Evolutionary conservation across 2,888 invertebrate species (phyloP).

Genomic region (Brachypalpus laphriformis): DNA sequence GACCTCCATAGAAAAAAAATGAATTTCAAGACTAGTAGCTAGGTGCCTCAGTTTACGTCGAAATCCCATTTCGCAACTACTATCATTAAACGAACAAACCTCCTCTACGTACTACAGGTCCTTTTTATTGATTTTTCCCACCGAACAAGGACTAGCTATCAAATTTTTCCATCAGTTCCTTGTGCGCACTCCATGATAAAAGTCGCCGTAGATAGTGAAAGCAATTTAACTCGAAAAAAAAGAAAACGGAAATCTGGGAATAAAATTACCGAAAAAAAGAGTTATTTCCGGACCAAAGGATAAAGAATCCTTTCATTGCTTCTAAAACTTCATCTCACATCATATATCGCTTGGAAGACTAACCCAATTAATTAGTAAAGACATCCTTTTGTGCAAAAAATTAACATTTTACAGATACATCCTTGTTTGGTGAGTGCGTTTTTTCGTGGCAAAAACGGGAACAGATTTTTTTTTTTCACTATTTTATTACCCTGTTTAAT

Average conservation of each 20-base stretch:
- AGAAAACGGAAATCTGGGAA: background rate
- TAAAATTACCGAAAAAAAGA: background rate
- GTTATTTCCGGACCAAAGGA: background rate
- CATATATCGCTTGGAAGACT: background rate
- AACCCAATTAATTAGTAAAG: background rate
- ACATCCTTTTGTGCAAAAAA: conserved; percentile 11
- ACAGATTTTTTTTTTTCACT: conserved; percentile 16
- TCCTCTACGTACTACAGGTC: conserved; percentile 76
- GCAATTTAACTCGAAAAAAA: conserved; percentile 25
- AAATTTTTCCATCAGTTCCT: conserved; percentile 57
- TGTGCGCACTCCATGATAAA: conserved; percentile 63
- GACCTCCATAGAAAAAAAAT: too few species aligned
- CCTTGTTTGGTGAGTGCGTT: conserved; percentile 23
- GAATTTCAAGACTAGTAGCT: too few species aligned
- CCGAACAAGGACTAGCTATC: conserved; percentile 32
- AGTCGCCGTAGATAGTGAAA: conserved; percentile 67
- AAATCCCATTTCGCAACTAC: background rate
- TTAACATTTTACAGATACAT: conserved; percentile 57
- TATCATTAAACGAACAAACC: conserved; percentile 47
- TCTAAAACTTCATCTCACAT: background rate
- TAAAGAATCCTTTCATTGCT: background rate
- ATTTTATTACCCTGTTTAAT: conserved; percentile 50
- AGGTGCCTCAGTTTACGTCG: background rate
- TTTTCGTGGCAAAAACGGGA: conserved; percentile 14
- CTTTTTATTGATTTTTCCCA: conserved; percentile 78